A percentile compares a stretch with the other conserved stretches of the same genome.
Evolutionary conservation across 2,888 invertebrate genomes (phyloP).

Genomic region (Lypha dubia): DNA sequence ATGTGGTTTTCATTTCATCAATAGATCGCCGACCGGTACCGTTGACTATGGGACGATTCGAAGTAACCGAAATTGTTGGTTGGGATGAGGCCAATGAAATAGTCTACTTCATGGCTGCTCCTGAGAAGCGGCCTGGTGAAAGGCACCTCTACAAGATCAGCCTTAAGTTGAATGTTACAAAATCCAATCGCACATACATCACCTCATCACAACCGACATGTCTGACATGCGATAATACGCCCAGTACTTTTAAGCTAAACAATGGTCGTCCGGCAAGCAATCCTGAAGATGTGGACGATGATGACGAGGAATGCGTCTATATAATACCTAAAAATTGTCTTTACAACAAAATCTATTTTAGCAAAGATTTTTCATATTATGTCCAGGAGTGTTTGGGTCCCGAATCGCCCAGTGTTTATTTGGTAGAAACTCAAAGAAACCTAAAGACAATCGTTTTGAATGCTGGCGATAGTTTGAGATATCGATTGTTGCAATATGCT

Average conservation of each 20-base stretch:
- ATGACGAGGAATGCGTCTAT: slow-evolving; percentile 78
- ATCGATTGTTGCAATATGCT: slow-evolving; percentile 87
- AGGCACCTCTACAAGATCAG: slow-evolving; percentile 91
- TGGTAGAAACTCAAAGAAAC: slow-evolving; percentile 86
- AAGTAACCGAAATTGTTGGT: slow-evolving; percentile 89
- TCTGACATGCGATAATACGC: slow-evolving; percentile 83
- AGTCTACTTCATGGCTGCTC: slow-evolving; percentile 92
- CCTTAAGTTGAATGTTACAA: slow-evolving; percentile 83
- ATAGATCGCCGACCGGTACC: slow-evolving; percentile 82
- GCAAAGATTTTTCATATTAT: slow-evolving; percentile 86
- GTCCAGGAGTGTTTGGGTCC: slow-evolving; percentile 92
- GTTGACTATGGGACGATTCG: slow-evolving; percentile 90
- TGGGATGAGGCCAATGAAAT: slow-evolving; percentile 90
- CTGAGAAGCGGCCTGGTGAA: slow-evolving; percentile 90
- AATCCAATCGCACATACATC: slow-evolving; percentile 83
- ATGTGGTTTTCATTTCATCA: slow-evolving; percentile 84
- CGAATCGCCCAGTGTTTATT: slow-evolving; percentile 87
- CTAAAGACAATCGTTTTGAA: slow-evolving; percentile 87
- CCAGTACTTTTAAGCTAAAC: slow-evolving; percentile 79
- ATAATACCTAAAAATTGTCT: slow-evolving; percentile 85
- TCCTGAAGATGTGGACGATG: slow-evolving; percentile 69
- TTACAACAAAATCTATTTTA: slow-evolving; percentile 88
- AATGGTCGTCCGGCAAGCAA: slow-evolving; percentile 69
- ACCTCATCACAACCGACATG: slow-evolving; percentile 82
- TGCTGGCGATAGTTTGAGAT: slow-evolving; percentile 87